Base-by-base conservation (phyloP, 1,140 invertebrate species). In the Drosophila rhopaloa region DNA sequence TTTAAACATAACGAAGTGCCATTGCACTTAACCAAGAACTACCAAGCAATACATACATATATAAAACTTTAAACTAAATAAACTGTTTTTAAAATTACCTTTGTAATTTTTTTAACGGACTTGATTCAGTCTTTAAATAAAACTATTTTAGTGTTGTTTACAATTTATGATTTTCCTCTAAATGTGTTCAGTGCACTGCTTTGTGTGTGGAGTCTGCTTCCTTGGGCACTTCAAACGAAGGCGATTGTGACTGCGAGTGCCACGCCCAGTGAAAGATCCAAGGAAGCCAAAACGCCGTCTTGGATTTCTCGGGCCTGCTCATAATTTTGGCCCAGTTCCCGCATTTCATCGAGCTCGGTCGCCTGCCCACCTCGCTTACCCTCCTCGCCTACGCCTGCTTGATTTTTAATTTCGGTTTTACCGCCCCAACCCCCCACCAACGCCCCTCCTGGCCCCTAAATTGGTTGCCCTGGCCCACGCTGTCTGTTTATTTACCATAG, bases 401-500 rank as follows among this genome's bases (percentile, higher is more conserved):
- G 79, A 86, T 88, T 86, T 86, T 86, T 86, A 86, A 86, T 86
- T 86, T 86, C 71, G 84, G 65, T 71, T 72, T 67, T 32, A 24
- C 61, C 10, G 6, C 16, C 19, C 43, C 35, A 16, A 16, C 13
- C 10, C 19, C 57, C 19, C 16, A 13, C 5, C 24, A 13, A 10
- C 27, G n/a, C 62, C 27, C 19, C 59, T 48, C 19, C 59, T 48
- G 29, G 4, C 37, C 27, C 14, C 16, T 16, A 32, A 35, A 54
- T 29, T 47, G 65, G 65, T 79, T 62, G 57, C 43, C 58, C 29
- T 54, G 48, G 48, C 56, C 59, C 56, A 53, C 50, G 79, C 65
- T 70, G 61, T 73, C 85, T 88, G 80, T 90, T 89, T 89, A 90
- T 89, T 90, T 81, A 75, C 62, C 85, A 78, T 84, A 67, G 68